Evolutionary conservation across 2,797 vertebrate genomes (phyloP), one percentile per base, ranked within the genome.

Genomic region (Coracias cyanogaster): DNA sequence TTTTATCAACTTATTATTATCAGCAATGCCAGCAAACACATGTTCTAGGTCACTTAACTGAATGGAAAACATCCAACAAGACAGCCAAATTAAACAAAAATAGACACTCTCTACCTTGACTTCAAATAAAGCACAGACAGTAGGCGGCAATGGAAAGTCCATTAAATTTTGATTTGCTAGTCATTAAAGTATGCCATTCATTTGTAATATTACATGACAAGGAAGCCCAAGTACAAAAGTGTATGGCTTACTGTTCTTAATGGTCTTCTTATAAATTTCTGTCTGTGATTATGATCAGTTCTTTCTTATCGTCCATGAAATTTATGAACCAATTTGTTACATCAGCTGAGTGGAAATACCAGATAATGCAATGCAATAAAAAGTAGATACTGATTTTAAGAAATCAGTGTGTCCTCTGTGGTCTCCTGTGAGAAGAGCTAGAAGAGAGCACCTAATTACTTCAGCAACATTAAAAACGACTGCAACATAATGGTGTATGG

Each of bases 261-360:
- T 88, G 78, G 41, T 64, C 41, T 69, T 88, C 71, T 94, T 67
- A 82, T 62, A 66, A 84, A 94, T 87, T 82, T 73, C 80, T 91
- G 37, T 54, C 92, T 28, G 33, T 15, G 24, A 77, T 95, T 86
- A 67, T 43, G 15, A 64, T 76, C 35, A 57, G 46, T 35, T 82
- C 89, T 72, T 73, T 58, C 73, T 64, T 61, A 41, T 51, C 21
- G 3, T 61, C 74, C 48, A 20, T 78, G 41, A 55, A 70, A 95
- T 93, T 97, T 93, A 93, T 85, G 86, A 78, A 79, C 70, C 88
- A 82, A 95, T 95, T 94, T 88, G 69, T 96, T 39, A 73, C 67
- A 87, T 93, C 77, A 54, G 73, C 8, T 3, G 72, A 95, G 78
- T 92, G 93, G 89, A 93, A 85, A 82, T 69, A 81, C 7, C 84